Base-by-base conservation (phyloP, 2,797 vertebrate species). In the Melanotaenia trifasciata region DNA sequence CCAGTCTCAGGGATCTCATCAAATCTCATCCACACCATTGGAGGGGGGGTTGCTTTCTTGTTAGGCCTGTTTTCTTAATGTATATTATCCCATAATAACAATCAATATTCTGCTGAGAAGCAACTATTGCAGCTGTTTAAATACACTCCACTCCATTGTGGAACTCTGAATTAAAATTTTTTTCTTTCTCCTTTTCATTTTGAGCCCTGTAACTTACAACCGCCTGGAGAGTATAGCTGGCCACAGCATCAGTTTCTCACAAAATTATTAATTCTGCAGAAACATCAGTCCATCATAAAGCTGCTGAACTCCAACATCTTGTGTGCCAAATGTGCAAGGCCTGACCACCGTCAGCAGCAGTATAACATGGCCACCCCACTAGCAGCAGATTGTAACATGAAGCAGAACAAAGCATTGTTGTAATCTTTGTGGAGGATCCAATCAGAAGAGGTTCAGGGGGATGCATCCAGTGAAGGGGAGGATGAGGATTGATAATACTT, bases 121-220 rank as follows among this genome's bases (percentile, higher is more conserved):
- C 73, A 89, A 83, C 81, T 75, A 76, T 64, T 87, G 74, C 93
- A 94, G 93, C 93, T 94, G 94, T 95, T 94, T 79, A 94, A 94
- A 94, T 92, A 94, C 71, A 78, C 78, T 77, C 74, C 54, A 70
- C 64, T 86, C 61, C 76, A 83, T 90, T 90, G 90, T 91, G 90
- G 90, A 91, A 91, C 75, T 83, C 70, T 81, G 43, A 84, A 86
- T 85, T 80, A 67, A 58, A 72, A 59, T 70, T 83, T 86, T 83
- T 71, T 79, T 72, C 84, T 85, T 70, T 64, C 12, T 36, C 43
- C 24, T 35, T 5, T 72, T 80, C 51, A 77, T 72, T 81, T 91
- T 74, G 64, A 80, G 69, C 83, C 70, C 78, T 88, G 84, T 93
- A 89, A 93, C 90, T 93, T 93, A 94, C 84, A 89, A 83, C 87